Base-by-base conservation (phyloP, 2,113 vertebrate species). In the Callospermophilus lateralis region DNA sequence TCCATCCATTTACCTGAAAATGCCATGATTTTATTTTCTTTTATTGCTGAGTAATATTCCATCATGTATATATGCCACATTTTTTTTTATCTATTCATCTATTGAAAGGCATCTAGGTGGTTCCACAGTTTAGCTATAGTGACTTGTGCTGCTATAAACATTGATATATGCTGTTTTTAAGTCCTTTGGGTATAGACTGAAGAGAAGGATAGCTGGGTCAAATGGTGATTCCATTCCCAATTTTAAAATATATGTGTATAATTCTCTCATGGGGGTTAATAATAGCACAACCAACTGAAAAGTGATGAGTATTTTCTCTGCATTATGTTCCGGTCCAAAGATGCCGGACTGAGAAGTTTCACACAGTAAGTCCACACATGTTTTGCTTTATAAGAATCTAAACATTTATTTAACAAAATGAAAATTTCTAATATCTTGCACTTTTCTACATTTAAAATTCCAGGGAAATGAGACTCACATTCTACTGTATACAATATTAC, bases 371-470 rank as follows among this genome's bases (percentile, higher is more conserved):
- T 78, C 93, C 96, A 96, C 45, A 88, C 51, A 55, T 53, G n/a
- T n/a, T 67, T 83, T 45, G 34, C 87, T 84, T 93, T 90, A 89
- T 48, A 92, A 96, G 84, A 92, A 12, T 70, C 95, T 83, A 85
- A 32, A 20, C 12, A 76, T 98, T 98, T 98, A 97, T 98, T 96
- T 96, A 89, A 51, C 95, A 97, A 97, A 8, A 20, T 45, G 72
- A 28, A 85, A 13, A 84, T 89, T 90, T 94, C 87, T 96, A 83
- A 9, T 0, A 88, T 48, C 90, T 92, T 85, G 48, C 17, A 72
- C 15, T 89, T 94, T 96, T 95, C 97, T 97, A 96, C 85, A 95
- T 90, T 96, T 93, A 51, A 88, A 61, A n/a, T 86, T 94, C 89
- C 94, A 92, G 89, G 83, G 22, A 42, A 95, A 83, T 88, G 19